phyloP scores from a whole-genome alignment of 2,888 invertebrate species.

The Tanytarsus gracilentus region DNA sequence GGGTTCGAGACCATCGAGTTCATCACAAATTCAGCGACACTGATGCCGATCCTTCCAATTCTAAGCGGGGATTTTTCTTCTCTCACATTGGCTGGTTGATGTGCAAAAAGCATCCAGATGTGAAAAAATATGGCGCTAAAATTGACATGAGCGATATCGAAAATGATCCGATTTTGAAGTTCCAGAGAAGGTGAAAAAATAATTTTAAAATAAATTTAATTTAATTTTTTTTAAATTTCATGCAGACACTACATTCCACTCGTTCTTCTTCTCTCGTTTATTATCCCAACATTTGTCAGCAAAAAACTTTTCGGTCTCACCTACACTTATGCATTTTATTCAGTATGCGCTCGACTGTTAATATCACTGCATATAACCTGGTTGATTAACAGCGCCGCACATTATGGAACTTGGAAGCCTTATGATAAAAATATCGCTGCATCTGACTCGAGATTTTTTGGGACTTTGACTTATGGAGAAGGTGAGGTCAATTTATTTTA shows the following conservation, averaged over 20 bases:
- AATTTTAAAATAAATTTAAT: background rate
- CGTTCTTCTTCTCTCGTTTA: slow-evolving; percentile 69
- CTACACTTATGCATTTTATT: slow-evolving; percentile 66
- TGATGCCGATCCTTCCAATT: slow-evolving; percentile 85
- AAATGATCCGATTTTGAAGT: slow-evolving; percentile 72
- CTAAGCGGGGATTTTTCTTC: slow-evolving; percentile 85
- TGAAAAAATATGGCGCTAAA: slow-evolving; percentile 67
- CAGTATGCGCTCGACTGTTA: slow-evolving; percentile 66
- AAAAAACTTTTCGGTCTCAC: slow-evolving; percentile 57
- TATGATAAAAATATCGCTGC: background rate
- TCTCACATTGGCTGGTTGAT: slow-evolving; percentile 92
- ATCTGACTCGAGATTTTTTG: background rate
- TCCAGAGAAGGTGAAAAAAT: slow-evolving; percentile 67
- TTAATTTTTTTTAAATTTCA: background rate
- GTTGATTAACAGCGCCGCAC: slow-evolving; percentile 76
- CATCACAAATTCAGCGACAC: slow-evolving; percentile 76
- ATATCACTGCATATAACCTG: slow-evolving; percentile 76
- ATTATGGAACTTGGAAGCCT: background rate
- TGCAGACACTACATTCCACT: slow-evolving; percentile 53
- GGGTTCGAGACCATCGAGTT: slow-evolving; percentile 71
- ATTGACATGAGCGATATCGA: slow-evolving; percentile 84
- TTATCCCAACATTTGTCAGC: slow-evolving; percentile 56
- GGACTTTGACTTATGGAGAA: slow-evolving; percentile 4
- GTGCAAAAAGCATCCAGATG: slow-evolving; percentile 78
- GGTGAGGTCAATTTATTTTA: slow-evolving; percentile 39